Base-by-base conservation (phyloP, 2,113 vertebrate species). In the Colistium nudipinnis region DNA sequence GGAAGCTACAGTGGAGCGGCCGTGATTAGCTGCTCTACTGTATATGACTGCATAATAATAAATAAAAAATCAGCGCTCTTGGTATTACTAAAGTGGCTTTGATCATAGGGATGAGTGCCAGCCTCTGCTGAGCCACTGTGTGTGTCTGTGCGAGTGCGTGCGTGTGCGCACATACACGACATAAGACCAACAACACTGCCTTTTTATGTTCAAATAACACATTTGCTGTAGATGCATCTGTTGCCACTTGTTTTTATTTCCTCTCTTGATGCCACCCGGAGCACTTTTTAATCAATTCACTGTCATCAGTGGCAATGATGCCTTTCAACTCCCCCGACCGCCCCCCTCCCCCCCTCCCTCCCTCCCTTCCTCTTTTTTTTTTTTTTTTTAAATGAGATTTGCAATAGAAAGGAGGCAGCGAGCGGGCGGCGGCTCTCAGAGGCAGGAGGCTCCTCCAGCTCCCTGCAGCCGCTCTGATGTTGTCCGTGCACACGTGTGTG, bases 241-340 rank as follows among this genome's bases (percentile, higher is more conserved):
- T 41, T 6, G 2, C 35, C 55, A 14, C 57, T 69, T 63, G 36
- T 33, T 45, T 73, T 55, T 20, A n/a, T 64, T 51, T 44, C 20
- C n/a, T 28, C 24, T 63, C 48, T 60, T 45, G 10, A 45, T n/a
- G 4, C 20, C 43, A 10, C 6, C n/a, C 43, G 22, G 3, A 45
- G 78, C 62, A 35, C 36, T 28, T 6, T n/a, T 30, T 61, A 76
- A 87, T 88, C 57, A 74, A 80, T 78, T 82, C 87, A 66, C 61
- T 63, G 43, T 71, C 43, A 43, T 76, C 71, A 76, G 61, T 25
- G 17, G 63, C 72, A 62, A 65, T 45, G 73, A 54, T 48, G 78
- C 76, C 82, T 89, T 88, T 87, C 76, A 88, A 83, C 62, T 39
- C 62, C 62, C 73, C 62, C 67, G n/a, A n/a, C n/a, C n/a, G n/a